phyloP scores from a whole-genome alignment of 2,797 vertebrate genomes.

The Pangasius sanitwongsei region DNA sequence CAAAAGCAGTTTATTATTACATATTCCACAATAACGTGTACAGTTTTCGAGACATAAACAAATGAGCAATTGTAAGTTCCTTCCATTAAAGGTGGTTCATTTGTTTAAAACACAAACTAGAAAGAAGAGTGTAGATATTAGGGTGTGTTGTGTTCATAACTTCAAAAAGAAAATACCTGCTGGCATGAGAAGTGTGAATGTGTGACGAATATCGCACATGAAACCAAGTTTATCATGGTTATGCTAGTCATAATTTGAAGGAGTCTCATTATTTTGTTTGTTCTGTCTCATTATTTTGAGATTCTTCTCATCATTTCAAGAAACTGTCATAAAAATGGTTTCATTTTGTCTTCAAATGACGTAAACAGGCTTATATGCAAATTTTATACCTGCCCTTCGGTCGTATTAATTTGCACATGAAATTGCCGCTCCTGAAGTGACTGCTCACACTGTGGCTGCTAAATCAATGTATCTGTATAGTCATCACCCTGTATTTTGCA shows the following conservation, averaged over 20 bases:
- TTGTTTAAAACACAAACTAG: neutral
- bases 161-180: neutral
- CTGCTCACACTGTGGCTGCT: neutral
- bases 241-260: neutral
- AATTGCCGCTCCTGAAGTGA: neutral
- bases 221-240: neutral
- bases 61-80: neutral
- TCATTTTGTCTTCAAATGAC: neutral
- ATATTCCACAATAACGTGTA: neutral
- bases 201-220: neutral
- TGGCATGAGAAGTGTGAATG: neutral
- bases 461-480: neutral
- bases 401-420: conserved; percentile 7
- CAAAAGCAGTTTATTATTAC: neutral
- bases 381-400: conserved; percentile 15
- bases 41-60: neutral
- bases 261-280: neutral
- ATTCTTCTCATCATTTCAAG: neutral
- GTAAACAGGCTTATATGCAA: conserved; percentile 6
- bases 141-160: neutral
- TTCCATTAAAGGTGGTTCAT: neutral
- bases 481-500: neutral
- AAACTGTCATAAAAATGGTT: neutral
- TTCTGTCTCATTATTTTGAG: neutral
- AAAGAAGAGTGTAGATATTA: neutral